Conservation (phyloP, 2,888 invertebrate species). For the Epinotia bilunana region DNA sequence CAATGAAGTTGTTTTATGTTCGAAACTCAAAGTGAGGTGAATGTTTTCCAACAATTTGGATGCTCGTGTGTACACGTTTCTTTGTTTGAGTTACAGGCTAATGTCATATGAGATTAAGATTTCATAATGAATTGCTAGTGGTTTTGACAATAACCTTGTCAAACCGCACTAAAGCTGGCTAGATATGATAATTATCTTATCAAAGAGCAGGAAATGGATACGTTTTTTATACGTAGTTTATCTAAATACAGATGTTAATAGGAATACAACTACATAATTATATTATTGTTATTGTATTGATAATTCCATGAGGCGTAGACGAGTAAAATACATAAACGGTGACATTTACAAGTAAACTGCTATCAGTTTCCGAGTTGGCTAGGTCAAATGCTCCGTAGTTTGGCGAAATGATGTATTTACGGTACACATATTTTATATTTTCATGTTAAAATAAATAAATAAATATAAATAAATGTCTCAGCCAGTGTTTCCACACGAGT, state of each 20-base stretch:
- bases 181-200: slow-evolving; percentile 9
- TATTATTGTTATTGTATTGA: slow-evolving; percentile 1
- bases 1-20: slow-evolving; percentile 28
- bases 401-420: too few relatives aligned
- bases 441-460: too few relatives aligned
- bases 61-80: neutral
- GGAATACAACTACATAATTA: neutral
- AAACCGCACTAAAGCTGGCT: neutral
- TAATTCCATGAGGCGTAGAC: neutral
- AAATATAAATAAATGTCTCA: too few relatives aligned
- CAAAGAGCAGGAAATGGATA: slow-evolving; percentile 11
- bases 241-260: neutral
- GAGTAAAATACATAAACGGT: neutral
- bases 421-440: too few relatives aligned
- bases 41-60: slow-evolving; percentile 18
- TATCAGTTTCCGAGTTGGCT: neutral
- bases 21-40: slow-evolving; percentile 14
- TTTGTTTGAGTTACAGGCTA: slow-evolving; percentile 16
- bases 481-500: neutral
- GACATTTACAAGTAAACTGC: neutral
- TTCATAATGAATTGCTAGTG: slow-evolving; percentile 3
- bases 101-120: neutral
- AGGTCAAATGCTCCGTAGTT: too few relatives aligned
- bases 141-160: slow-evolving; percentile 19
- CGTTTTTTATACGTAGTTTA: slow-evolving; percentile 7